Percentiles rank a stretch among this genome's conserved stretches.
Conservation (phyloP, 2,113 vertebrate species). For the Orycteropus afer region DNA sequence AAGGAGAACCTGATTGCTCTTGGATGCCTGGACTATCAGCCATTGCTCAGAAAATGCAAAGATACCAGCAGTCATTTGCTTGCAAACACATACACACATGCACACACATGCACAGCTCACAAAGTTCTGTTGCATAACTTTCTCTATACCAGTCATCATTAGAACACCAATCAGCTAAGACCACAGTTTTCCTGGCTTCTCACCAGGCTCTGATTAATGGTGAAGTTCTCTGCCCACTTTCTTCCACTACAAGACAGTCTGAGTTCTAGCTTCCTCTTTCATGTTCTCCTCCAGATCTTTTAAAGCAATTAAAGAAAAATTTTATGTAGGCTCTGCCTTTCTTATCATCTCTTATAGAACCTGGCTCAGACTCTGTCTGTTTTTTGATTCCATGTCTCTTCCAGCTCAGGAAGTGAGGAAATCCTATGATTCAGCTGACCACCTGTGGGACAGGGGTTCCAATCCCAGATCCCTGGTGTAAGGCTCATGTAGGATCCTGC, state of each 20-base stretch:
- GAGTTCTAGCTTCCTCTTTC: not conserved
- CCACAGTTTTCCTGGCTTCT: slow-evolving; percentile 8
- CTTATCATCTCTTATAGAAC: not conserved
- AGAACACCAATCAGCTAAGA: not conserved
- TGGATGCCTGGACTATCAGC: not conserved
- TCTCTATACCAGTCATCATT: not conserved
- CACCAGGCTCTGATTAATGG: slow-evolving; percentile 15
- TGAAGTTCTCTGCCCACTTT: slow-evolving; percentile 1
- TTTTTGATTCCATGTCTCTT: not conserved
- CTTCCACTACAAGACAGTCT: not conserved
- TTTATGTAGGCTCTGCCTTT: not conserved
- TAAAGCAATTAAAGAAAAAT: slow-evolving; percentile 10
- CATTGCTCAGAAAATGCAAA: not conserved
- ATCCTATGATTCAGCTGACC: not conserved
- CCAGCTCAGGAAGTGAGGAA: not conserved
- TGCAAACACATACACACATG: slow-evolving; percentile 4
- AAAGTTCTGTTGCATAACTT: not conserved
- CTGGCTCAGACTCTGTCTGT: not conserved
- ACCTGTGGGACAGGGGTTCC: accelerated
- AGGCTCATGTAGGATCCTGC: not conserved
- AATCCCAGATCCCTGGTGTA: not conserved
- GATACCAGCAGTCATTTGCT: not conserved
- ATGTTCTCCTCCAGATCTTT: not conserved
- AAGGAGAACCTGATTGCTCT: not conserved
- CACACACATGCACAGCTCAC: not conserved